Percentiles rank a stretch among this genome's conserved stretches.
Conservation (phyloP, 2,888 invertebrate species). For the Sycophila texana region DNA sequence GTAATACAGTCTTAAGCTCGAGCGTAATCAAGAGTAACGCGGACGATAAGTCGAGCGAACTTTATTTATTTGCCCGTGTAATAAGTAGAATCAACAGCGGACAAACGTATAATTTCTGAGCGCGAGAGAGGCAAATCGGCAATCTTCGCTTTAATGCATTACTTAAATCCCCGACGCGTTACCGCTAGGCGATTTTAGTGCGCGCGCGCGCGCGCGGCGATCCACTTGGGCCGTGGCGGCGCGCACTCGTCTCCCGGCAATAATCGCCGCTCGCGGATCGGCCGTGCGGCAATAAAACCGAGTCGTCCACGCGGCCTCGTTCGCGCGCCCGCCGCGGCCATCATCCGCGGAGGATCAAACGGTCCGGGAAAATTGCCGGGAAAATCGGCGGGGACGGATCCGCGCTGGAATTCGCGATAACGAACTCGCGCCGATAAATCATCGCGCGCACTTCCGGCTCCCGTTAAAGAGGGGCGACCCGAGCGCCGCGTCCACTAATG, state of each 20-base stretch:
- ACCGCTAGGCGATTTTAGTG: constrained; percentile 7
- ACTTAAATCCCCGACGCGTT: background rate
- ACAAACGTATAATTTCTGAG: too few relatives aligned
- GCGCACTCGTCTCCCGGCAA: background rate
- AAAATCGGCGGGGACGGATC: background rate
- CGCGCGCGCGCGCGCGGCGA: background rate
- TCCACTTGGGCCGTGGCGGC: background rate
- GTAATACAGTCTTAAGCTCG: too few relatives aligned
- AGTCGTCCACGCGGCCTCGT: constrained; percentile 17
- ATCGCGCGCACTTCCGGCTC: constrained; percentile 65
- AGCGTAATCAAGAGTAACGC: too few relatives aligned
- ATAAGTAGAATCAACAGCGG: too few relatives aligned
- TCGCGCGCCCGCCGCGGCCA: constrained; percentile 7
- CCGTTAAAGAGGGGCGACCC: constrained; percentile 54
- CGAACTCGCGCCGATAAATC: constrained; percentile 72
- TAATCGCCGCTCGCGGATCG: constrained; percentile 12
- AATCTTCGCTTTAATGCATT: background rate
- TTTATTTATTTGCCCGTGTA: too few relatives aligned
- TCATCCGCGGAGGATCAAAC: constrained; percentile 45
- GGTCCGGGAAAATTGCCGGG: background rate
- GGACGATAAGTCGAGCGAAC: too few relatives aligned
- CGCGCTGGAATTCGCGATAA: constrained; percentile 66
- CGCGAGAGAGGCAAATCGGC: too few relatives aligned
- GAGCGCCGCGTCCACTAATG: constrained; percentile 58
- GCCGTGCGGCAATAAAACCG: constrained; percentile 40